phyloP scores from a whole-genome alignment of 2,113 vertebrate species.

The Lophura nycthemera region DNA sequence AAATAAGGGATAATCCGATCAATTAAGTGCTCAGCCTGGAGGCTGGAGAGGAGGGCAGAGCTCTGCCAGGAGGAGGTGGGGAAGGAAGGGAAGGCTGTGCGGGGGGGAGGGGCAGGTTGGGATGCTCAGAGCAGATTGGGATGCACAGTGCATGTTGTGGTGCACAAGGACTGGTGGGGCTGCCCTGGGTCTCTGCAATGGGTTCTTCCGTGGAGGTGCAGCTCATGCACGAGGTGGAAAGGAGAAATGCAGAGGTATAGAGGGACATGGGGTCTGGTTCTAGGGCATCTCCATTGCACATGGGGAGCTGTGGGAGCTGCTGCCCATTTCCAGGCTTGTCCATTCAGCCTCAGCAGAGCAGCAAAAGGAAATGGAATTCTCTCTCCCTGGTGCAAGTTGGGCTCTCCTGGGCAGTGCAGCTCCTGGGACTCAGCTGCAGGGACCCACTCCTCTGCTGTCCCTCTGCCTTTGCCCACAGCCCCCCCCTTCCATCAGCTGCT shows the following conservation, averaged over 20 bases:
- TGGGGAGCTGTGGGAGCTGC: not conserved
- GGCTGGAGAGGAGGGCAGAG: not conserved
- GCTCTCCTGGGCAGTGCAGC: not conserved
- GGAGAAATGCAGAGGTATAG: not conserved
- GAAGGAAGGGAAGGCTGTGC: not conserved
- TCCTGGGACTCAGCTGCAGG: fast-evolving
- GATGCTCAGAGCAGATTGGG: not conserved
- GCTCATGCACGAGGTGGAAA: not conserved
- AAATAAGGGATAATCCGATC: slow-evolving; percentile 21
- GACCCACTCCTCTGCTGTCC: not conserved
- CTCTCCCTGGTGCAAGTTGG: not conserved
- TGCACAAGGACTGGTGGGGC: not conserved
- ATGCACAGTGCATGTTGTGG: not conserved
- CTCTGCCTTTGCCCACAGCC: fast-evolving
- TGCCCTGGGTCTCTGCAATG: not conserved
- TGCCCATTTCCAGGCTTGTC: not conserved
- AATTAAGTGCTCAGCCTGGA: not conserved
- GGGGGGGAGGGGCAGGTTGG: not conserved
- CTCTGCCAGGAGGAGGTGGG: fast-evolving
- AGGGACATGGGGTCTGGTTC: not conserved
- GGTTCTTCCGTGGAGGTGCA: not conserved
- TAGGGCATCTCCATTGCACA: not conserved
- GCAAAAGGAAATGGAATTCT: not conserved
- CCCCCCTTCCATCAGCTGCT: not conserved
- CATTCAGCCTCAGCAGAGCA: not conserved